These are phyloP conservation scores for Prosapia bicincta DNA, from an alignment of 2,888 invertebrate species.

Conservation along the genomic window DNA sequence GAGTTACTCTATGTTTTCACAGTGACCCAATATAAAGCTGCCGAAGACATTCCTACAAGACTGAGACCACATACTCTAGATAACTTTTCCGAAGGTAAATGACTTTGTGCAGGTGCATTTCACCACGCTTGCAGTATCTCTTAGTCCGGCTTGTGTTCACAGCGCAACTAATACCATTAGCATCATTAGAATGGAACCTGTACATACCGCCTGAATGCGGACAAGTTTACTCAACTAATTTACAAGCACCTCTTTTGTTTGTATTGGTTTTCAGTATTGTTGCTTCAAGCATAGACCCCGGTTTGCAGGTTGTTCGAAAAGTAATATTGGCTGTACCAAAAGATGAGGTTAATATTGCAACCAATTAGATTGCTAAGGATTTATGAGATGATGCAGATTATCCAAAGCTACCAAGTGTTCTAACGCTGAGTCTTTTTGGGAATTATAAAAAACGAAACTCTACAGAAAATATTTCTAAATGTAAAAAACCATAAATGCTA, in stretches of 20 bases:
- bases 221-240: background rate
- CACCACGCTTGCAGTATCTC: background rate
- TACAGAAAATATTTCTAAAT: too few relatives aligned
- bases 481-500: too few relatives aligned
- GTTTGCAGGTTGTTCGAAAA: too few relatives aligned
- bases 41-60: constrained; percentile 37
- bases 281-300: background rate
- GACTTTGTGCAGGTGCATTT: constrained; percentile 31
- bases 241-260: background rate
- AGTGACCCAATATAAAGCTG: constrained; percentile 26
- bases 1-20: background rate
- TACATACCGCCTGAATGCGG: background rate
- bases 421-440: too few relatives aligned
- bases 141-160: background rate
- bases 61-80: constrained; percentile 50
- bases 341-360: too few relatives aligned
- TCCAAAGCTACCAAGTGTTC: too few relatives aligned
- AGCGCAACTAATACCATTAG: background rate
- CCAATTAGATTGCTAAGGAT: too few relatives aligned
- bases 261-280: background rate
- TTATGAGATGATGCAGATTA: too few relatives aligned
- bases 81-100: constrained; percentile 52
- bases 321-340: too few relatives aligned
- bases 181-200: background rate
- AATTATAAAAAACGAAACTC: too few relatives aligned